phyloP scores from a whole-genome alignment of 2,888 invertebrate species.

The Sphaeridia pumilis region DNA sequence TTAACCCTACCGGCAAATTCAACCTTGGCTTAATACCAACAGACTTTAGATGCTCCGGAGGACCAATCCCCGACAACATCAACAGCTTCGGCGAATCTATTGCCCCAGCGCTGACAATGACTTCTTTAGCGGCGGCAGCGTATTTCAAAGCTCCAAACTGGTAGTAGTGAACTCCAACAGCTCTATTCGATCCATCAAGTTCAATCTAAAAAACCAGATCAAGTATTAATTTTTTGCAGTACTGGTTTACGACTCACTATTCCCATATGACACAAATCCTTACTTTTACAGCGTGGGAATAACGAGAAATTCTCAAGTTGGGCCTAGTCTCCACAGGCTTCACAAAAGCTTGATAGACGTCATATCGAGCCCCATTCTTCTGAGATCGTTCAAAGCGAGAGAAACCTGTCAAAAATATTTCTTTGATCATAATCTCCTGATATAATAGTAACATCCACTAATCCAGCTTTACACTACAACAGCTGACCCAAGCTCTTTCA shows the following conservation, averaged over 20 bases:
- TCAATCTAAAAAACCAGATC: conserved; percentile 3
- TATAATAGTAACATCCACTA: background rate
- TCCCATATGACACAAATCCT: too few species aligned
- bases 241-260: too few species aligned
- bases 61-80: conserved; percentile 15
- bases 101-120: conserved; percentile 11
- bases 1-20: conserved; percentile 30
- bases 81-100: conserved; percentile 11
- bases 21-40: conserved; percentile 20
- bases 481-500: too few species aligned
- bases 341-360: conserved; percentile 27
- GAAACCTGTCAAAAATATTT: conserved; percentile 16
- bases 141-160: conserved; percentile 11
- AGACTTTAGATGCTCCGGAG: conserved; percentile 7
- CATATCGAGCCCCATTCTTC: conserved; percentile 24
- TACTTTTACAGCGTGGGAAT: conserved; percentile 27
- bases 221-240: too few species aligned
- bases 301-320: conserved; percentile 27
- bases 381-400: conserved; percentile 22
- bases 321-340: conserved; percentile 17
- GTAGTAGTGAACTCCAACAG: conserved; percentile 10
- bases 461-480: too few species aligned
- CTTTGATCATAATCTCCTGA: background rate
- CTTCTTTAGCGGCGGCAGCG: conserved; percentile 10
- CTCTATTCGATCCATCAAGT: conserved; percentile 10